Base-by-base conservation (phyloP, 2,888 invertebrate genomes). In the Melieria crassipennis region DNA sequence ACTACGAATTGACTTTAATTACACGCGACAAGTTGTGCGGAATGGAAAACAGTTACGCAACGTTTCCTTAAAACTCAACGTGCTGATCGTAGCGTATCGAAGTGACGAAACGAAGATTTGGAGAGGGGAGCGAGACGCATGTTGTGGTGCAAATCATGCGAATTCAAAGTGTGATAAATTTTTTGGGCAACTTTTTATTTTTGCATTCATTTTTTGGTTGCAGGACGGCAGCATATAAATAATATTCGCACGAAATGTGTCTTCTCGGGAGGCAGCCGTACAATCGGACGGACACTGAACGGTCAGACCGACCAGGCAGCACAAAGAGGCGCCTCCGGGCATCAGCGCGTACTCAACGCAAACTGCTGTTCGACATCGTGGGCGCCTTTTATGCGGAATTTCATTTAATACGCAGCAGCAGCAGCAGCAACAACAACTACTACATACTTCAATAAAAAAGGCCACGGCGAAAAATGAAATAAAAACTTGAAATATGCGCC, bases 201-300 rank as follows among this genome's bases (percentile, higher is more conserved):
- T 5, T 30, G 50, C 46, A 47, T 9, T 16, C 1, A 9, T 42
- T 7, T 7, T 3, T 73, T 66, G 72, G 72, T 72, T 72, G 75
- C 79, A 74, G 75, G 61, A 70, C 74, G 77, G 16, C 64, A 68
- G 75, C 73, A 75, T 80, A 84, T 83, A 83, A 83, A 84, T 84
- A 83, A 82, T 83, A 83, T 83, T 84, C 83, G 82, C 83, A 83
- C 84, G 83, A 81, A 83, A 83, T 84, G 82, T 83, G 83, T 83
- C 84, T 79, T 79, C 76, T 78, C 81, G 77, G 79, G 78, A 78
- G 78, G n/a, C 9, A 61, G 11, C 11, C 16, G 9, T 1, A 45
- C 13, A n/a, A 43, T 47, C 73, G 73, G 75, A 76, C 74, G 75
- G 9, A 52, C 43, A 30, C 30, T 30, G 11, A 4, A 11, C n/a